These are phyloP conservation scores for Drosophila cognata DNA, from an alignment of 2,888 invertebrate species.

Conservation along the genomic window DNA sequence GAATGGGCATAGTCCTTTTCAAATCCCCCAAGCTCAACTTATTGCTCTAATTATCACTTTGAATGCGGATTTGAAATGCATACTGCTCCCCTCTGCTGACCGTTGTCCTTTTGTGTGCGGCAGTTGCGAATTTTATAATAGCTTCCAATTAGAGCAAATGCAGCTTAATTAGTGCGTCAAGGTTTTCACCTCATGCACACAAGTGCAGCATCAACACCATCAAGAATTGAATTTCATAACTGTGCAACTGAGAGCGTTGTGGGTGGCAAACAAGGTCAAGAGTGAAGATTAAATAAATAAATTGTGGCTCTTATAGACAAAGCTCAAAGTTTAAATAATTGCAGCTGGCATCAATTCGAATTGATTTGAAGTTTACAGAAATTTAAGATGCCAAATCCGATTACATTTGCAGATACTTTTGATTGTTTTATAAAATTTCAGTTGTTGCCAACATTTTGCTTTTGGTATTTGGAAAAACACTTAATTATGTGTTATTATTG, in stretches of 20 bases:
- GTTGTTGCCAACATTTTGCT: background rate
- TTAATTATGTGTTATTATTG: background rate
- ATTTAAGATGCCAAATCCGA: background rate
- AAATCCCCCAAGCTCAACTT: background rate
- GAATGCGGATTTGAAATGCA: too few species aligned
- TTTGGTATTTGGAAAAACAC: background rate
- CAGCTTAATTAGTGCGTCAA: slow-evolving; percentile 16
- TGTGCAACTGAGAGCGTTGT: background rate
- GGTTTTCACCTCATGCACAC: background rate
- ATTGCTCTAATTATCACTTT: too few species aligned
- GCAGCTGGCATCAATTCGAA: background rate
- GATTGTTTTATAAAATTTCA: background rate
- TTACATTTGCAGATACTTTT: background rate
- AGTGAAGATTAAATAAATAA: background rate
- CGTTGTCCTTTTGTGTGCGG: background rate
- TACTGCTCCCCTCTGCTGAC: too few species aligned
- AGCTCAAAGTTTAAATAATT: background rate
- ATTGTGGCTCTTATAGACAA: background rate
- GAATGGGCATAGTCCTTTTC: background rate
- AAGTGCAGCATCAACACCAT: background rate
- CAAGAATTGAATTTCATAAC: background rate
- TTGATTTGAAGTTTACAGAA: background rate
- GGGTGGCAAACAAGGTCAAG: background rate
- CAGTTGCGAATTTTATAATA: slow-evolving; percentile 11
- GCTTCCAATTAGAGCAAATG: slow-evolving; percentile 7